phyloP scores from a whole-genome alignment of 2,113 vertebrate genomes.

The Indicator maculatus region DNA sequence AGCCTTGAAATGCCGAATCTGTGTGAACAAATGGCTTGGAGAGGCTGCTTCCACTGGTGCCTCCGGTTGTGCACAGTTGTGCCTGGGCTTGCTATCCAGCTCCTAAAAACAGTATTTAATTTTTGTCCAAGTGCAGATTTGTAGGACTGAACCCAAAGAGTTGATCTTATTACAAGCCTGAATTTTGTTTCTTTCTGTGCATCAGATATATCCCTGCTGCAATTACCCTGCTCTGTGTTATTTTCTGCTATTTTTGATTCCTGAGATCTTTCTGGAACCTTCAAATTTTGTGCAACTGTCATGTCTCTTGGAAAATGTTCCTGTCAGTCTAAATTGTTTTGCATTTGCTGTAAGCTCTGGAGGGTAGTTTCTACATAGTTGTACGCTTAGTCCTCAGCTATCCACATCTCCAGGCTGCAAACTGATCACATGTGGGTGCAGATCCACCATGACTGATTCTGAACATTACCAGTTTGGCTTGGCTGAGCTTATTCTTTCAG shows the following conservation, averaged over 20 bases:
- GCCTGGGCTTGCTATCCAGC: neutral
- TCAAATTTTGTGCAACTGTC: slow-evolving; percentile 33
- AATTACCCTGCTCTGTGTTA: neutral
- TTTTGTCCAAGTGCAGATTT: neutral
- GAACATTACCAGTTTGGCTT: neutral
- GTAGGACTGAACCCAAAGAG: neutral
- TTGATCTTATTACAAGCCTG: neutral
- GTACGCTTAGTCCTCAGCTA: neutral
- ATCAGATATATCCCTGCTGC: neutral
- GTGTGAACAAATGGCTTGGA: neutral
- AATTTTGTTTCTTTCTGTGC: neutral
- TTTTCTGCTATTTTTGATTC: slow-evolving; percentile 33
- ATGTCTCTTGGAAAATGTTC: slow-evolving; percentile 6
- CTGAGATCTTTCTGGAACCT: neutral
- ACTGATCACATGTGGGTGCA: neutral
- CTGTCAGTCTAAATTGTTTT: slow-evolving; percentile 26
- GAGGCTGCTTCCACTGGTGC: neutral
- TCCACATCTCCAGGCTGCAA: accelerated
- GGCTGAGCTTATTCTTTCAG: neutral
- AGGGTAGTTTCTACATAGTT: neutral
- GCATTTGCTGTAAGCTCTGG: neutral
- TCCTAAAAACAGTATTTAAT: neutral
- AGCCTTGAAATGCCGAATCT: neutral
- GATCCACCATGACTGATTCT: neutral
- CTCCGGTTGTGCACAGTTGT: neutral